These are phyloP conservation scores for Drosophila tripunctata DNA, from an alignment of 2,888 invertebrate genomes.

Conservation along the genomic window DNA sequence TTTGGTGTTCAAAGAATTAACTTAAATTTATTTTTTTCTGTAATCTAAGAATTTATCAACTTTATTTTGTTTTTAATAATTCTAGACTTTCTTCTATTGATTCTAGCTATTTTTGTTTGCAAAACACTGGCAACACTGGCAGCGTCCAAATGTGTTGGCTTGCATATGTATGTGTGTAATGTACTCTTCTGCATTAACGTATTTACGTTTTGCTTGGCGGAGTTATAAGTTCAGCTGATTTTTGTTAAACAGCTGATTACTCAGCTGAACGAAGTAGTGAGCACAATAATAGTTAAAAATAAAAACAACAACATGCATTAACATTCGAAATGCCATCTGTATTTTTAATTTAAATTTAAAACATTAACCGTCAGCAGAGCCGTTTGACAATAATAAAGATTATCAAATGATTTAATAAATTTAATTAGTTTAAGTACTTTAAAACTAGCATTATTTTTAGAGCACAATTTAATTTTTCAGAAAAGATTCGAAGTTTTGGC, in stretches of 20 bases:
- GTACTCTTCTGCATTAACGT: too few species aligned
- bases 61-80: too few species aligned
- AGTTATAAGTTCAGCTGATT: neutral
- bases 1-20: too few species aligned
- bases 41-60: too few species aligned
- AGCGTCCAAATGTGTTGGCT: too few species aligned
- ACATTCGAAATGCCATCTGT: neutral
- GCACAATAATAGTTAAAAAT: neutral
- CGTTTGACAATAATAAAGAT: neutral
- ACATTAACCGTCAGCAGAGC: neutral
- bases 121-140: too few species aligned
- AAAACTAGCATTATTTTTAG: neutral
- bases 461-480: neutral
- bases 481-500: neutral
- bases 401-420: neutral
- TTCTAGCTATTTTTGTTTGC: too few species aligned
- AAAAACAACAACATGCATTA: neutral
- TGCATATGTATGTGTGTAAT: too few species aligned
- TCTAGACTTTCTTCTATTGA: too few species aligned
- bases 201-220: too few species aligned
- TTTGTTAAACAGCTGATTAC: neutral
- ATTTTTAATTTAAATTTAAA: neutral
- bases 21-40: too few species aligned
- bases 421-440: neutral
- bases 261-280: constrained; percentile 22